Conservation (phyloP, 2,797 vertebrate genomes). For the Danio jaintianensis region DNA sequence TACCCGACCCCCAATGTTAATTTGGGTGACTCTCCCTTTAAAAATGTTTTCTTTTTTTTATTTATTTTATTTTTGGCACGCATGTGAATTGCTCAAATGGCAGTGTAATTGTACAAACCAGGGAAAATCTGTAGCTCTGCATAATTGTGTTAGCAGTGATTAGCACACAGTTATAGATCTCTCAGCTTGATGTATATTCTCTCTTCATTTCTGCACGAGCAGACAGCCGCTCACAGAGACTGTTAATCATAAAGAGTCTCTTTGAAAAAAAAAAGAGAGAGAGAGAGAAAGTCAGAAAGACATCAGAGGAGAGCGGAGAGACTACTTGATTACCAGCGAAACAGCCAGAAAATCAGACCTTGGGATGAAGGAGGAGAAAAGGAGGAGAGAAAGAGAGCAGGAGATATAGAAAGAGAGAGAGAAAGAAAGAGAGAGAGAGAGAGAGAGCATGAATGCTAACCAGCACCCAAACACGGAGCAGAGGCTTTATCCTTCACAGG, state of each 20-base stretch:
- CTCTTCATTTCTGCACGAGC: constrained; percentile 76
- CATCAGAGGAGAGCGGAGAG: constrained; percentile 61
- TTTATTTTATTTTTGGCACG: too few relatives aligned
- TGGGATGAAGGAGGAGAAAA: constrained; percentile 47
- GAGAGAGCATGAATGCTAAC: constrained; percentile 80
- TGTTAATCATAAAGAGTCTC: constrained; percentile 77
- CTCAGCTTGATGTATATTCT: constrained; percentile 77
- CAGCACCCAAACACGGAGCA: constrained; percentile 79
- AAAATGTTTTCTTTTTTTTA: not conserved
- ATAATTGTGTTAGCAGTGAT: constrained; percentile 78
- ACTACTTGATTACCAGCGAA: constrained; percentile 77
- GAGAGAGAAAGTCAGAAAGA: constrained; percentile 25
- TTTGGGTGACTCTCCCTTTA: not conserved
- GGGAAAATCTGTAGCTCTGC: constrained; percentile 73
- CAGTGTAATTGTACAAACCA: constrained; percentile 72
- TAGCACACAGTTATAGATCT: constrained; percentile 66
- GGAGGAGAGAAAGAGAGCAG: constrained; percentile 67
- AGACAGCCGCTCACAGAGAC: constrained; percentile 71
- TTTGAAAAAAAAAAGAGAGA: constrained; percentile 45
- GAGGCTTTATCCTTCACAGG: constrained; percentile 85
- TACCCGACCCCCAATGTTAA: not conserved
- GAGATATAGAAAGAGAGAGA: constrained; percentile 66
- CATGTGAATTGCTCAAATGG: not conserved
- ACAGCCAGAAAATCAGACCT: constrained; percentile 70
- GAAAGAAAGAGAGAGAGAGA: constrained; percentile 58